Percentiles rank a stretch among this genome's conserved stretches.
Conservation (phyloP, 2,888 invertebrate species). For the Octonoba sinensis region DNA sequence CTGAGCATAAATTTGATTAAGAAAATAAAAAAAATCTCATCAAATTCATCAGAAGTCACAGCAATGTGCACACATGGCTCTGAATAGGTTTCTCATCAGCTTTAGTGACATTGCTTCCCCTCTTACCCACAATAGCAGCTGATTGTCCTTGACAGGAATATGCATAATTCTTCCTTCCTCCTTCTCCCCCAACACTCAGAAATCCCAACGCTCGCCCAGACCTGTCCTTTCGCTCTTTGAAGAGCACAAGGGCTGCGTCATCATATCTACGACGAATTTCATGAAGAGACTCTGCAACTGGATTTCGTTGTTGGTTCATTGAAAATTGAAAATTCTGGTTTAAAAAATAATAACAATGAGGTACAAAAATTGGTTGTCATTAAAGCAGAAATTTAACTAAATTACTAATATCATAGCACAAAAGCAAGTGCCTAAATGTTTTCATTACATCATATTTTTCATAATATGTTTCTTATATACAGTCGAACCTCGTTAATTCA, state of each 20-base stretch:
- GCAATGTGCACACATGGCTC: slow-evolving; percentile 65
- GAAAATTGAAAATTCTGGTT: background rate
- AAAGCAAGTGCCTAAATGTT: too few species aligned
- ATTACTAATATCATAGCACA: too few species aligned
- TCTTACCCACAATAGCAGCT: slow-evolving; percentile 64
- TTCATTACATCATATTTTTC: too few species aligned
- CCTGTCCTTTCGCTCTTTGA: slow-evolving; percentile 64
- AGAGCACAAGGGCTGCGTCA: slow-evolving; percentile 64
- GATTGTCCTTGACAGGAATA: slow-evolving; percentile 65
- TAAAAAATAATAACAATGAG: too few species aligned
- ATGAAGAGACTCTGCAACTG: slow-evolving; percentile 63
- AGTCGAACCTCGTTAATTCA: too few species aligned
- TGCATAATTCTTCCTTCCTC: slow-evolving; percentile 52
- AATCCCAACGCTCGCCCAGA: slow-evolving; percentile 56
- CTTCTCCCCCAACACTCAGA: slow-evolving; percentile 58
- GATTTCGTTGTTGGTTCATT: slow-evolving; percentile 49
- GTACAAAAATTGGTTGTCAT: too few species aligned
- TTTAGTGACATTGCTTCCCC: slow-evolving; percentile 63
- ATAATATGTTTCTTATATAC: too few species aligned
- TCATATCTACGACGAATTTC: slow-evolving; percentile 66
- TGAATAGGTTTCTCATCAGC: slow-evolving; percentile 66
- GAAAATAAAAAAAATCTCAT: too few species aligned
- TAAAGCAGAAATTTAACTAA: too few species aligned
- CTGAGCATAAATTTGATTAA: too few species aligned
- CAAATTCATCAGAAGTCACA: slow-evolving; percentile 31